Conservation (phyloP, 2,797 vertebrate species). For the Halcyon chelicuti region DNA sequence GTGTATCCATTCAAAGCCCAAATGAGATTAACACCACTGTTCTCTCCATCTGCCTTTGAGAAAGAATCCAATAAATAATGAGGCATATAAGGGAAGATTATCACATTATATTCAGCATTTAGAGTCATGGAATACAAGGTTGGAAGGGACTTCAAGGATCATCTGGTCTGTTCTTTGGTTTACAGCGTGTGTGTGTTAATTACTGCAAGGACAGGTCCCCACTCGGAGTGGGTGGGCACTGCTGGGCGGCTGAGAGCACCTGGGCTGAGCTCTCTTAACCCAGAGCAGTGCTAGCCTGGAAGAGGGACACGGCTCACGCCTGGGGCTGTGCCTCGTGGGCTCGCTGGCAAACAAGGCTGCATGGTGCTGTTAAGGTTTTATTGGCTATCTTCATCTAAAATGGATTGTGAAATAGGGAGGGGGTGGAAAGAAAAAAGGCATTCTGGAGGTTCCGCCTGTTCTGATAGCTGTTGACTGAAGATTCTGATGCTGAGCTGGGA, state of each 20-base stretch:
- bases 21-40: slow-evolving; percentile 28
- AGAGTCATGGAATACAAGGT: not conserved
- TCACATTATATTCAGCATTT: not conserved
- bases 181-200: not conserved
- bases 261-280: accelerated
- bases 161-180: not conserved
- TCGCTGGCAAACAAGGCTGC: not conserved
- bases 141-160: not conserved
- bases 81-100: not conserved
- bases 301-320: not conserved
- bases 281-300: accelerated
- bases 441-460: not conserved
- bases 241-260: not conserved
- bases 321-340: accelerated
- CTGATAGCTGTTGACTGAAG: not conserved
- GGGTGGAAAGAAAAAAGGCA: accelerated
- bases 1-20: not conserved
- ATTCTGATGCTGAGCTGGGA: not conserved
- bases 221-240: not conserved
- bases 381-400: not conserved
- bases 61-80: not conserved
- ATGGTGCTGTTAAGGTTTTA: accelerated
- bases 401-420: not conserved
- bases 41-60: slow-evolving; percentile 55
- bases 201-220: not conserved